Base-by-base conservation (phyloP, 1,140 invertebrate species). In the Drosophila nikananu region DNA sequence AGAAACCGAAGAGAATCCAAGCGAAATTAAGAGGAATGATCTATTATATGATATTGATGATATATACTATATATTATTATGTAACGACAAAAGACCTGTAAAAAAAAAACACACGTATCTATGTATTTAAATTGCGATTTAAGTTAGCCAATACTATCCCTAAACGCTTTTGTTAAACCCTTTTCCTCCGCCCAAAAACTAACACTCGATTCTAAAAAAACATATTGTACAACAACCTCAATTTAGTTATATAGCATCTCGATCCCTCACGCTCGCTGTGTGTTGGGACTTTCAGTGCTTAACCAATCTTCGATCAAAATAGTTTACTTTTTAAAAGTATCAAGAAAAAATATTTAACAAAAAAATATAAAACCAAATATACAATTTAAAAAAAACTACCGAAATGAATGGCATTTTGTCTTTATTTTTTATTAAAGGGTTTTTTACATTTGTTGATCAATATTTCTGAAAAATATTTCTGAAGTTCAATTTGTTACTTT, bases 241-340 rank as follows among this genome's bases (percentile, higher is more conserved):
- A 76, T 57, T 65, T 73, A 77, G 71, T 65, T 77, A 67, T 61
- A 67, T 57, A 59, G 30, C 39, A 42, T 57, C 60, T 57, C 79
- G 44, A 54, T 65, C 67, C 35, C 35, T 23, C 52, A 37, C 46
- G 51, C 81, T 21, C 58, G 27, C 37, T 42, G 44, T 81, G 74
- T 86, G 57, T 4, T 3, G 54, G 15, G 54, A 59, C 68, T 48
- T 70, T 64, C 68, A 61, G 81, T 89, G 84, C 82, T 81, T 84
- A 72, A 70, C 41, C 60, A 60, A 79, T 79, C 52, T 87, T 78
- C 84, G 77, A 87, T 78, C 77, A 84, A 89, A 87, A 74, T 74
- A 81, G 68, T 67, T 80, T 87, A 87, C 84, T 87, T 87, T 87
- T 55, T 78, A 84, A 87, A 87, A 87, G 84, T 89, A 87, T 89